phyloP scores from a whole-genome alignment of 2,797 vertebrate genomes.

The Geotrypetes seraphini region DNA sequence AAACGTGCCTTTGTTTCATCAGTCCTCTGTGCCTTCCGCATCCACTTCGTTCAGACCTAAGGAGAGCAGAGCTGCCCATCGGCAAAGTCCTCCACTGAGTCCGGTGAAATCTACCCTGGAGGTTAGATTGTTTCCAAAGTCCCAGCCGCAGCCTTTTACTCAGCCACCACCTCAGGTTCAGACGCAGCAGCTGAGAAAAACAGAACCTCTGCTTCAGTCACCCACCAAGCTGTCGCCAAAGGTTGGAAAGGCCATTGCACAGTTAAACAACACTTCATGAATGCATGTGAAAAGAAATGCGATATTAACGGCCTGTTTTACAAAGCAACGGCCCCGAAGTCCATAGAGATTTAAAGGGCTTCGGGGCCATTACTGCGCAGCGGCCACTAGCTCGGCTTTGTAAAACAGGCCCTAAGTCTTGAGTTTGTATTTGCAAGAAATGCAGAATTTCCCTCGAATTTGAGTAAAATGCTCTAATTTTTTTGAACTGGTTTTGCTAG shows the following conservation, averaged over 20 bases:
- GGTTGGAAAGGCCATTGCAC: conserved; percentile 72
- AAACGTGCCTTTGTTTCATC: conserved; percentile 87
- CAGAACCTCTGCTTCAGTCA: conserved; percentile 45
- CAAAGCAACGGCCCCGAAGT: no score
- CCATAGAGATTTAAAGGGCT: no score
- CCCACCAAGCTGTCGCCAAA: conserved; percentile 55
- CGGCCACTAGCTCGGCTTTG: no score
- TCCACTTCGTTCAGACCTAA: conserved; percentile 51
- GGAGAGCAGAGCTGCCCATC: conserved; percentile 60
- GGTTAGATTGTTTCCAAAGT: conserved; percentile 61
- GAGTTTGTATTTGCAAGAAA: no score
- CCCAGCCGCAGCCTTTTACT: conserved; percentile 69
- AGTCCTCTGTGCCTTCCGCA: conserved; percentile 83
- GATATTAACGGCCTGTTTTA: no score
- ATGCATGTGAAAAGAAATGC: no score
- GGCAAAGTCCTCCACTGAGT: conserved; percentile 68
- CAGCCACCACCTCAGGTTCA: conserved; percentile 55
- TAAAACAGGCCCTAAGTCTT: no score
- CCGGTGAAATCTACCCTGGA: conserved; percentile 56
- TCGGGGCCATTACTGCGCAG: no score
- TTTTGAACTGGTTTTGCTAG: no score
- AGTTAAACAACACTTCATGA: no score
- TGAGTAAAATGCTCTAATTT: no score
- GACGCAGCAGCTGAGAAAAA: conserved; percentile 54
- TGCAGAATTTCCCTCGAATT: no score